phyloP scores from a whole-genome alignment of 2,113 vertebrate genomes.

The Struthio camelus region DNA sequence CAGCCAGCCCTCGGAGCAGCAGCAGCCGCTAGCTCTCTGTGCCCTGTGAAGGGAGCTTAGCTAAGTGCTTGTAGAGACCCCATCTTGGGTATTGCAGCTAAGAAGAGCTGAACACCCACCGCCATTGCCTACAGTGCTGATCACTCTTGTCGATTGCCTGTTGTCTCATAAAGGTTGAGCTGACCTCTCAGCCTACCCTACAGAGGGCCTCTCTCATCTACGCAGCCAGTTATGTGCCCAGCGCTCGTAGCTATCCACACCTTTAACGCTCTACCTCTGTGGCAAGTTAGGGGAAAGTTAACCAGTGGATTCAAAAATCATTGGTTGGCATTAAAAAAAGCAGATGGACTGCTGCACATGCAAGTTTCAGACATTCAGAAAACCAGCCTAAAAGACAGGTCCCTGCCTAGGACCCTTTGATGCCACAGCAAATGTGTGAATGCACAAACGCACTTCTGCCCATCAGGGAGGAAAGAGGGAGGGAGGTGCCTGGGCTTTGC shows the following conservation, averaged over 20 bases:
- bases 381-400: background rate
- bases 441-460: no score
- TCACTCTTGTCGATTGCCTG: background rate
- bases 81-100: no score
- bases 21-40: background rate
- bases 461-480: background rate
- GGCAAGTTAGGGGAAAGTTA: background rate
- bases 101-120: background rate
- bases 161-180: background rate
- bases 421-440: background rate
- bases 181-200: background rate
- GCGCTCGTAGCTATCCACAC: background rate
- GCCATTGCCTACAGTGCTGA: background rate
- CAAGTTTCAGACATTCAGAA: background rate
- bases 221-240: background rate
- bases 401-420: background rate
- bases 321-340: background rate
- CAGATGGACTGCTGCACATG: accelerated
- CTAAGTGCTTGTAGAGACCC: background rate
- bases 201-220: background rate
- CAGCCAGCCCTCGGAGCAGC: background rate
- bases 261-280: background rate
- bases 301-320: background rate
- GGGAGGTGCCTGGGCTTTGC: background rate
- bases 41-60: background rate